Evolutionary conservation across 1,140 invertebrate species (phyloP), one percentile per base, ranked within the genome.

Genomic region (Zophobas morio): DNA sequence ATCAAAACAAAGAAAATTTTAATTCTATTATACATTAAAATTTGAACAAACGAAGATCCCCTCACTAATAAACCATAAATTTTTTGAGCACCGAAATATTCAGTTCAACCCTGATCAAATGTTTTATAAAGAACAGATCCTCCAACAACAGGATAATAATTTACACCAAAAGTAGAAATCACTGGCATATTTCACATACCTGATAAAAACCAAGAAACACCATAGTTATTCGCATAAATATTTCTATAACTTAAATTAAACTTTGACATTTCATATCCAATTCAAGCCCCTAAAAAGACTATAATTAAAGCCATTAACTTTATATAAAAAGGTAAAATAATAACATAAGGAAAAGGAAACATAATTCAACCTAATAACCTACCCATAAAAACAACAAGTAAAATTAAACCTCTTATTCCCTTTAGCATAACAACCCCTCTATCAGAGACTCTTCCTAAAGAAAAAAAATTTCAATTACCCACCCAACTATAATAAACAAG

Each of bases 401-500:
- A 77, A 86, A 88, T 85, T 87, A 90, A 88, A 70, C 88, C 82
- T 80, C 86, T 75, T 84, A 89, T 89, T 49, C 87, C 85, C 39
- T 86, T n/a, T 76, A 87, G 81, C 86, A 89, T 88, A 81, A 84
- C 49, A 84, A 82, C 86, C 82, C 87, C 83, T 77, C 87, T 84
- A 85, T 88, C 87, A 83, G 83, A 86, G 82, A 88, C 81, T 78
- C 82, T 83, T 86, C 85, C 86, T 80, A 87, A 81, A 73, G 60
- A 77, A 54, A 85, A 77, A 86, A 86, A 86, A 87, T 87, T 88
- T 85, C 85, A 87, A 75, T 83, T 82, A 6, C 85, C 85, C 42
- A 85, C 81, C 84, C 88, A 87, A 79, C 84, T 84, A 88, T 88
- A 90, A 87, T 86, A 88, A 83, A 88, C 76, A 85, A 90, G 88